Conservation (phyloP, 2,888 invertebrate species). For the Drosophila colorata region DNA sequence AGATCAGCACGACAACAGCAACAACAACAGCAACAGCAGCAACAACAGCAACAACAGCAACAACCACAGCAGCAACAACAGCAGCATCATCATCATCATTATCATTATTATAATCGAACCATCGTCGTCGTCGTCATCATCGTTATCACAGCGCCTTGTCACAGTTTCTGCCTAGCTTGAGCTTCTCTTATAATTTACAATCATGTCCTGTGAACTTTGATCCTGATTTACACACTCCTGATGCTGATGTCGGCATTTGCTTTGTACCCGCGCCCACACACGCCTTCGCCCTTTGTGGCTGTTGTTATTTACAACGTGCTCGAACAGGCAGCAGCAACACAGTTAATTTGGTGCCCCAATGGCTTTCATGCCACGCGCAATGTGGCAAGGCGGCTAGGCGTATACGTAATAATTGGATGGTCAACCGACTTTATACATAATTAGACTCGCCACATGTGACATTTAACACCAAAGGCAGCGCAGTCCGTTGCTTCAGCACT, state of each 20-base stretch:
- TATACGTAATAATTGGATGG: slow-evolving; percentile 65
- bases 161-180: slow-evolving; percentile 61
- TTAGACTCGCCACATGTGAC: slow-evolving; percentile 49
- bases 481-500: not conserved
- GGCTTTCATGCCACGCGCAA: slow-evolving; percentile 38
- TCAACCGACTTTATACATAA: slow-evolving; percentile 48
- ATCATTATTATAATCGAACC: slow-evolving; percentile 30
- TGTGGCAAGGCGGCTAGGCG: slow-evolving; percentile 24
- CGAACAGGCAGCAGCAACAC: slow-evolving; percentile 32
- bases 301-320: slow-evolving; percentile 68
- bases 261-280: slow-evolving; percentile 48
- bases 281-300: slow-evolving; percentile 41
- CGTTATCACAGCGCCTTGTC: slow-evolving; percentile 47
- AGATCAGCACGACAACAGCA: slow-evolving; percentile 42
- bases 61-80: slow-evolving; percentile 18
- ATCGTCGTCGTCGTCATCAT: slow-evolving; percentile 11
- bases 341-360: slow-evolving; percentile 67
- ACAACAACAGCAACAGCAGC: slow-evolving; percentile 15
- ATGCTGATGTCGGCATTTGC: slow-evolving; percentile 74
- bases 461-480: slow-evolving; percentile 17
- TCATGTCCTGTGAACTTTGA: slow-evolving; percentile 68
- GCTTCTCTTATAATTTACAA: slow-evolving; percentile 74
- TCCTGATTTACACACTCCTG: slow-evolving; percentile 73
- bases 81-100: slow-evolving; percentile 18
- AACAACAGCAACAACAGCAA: slow-evolving; percentile 17